Conservation (phyloP, 2,888 invertebrate genomes). For the Aradus depressus region DNA sequence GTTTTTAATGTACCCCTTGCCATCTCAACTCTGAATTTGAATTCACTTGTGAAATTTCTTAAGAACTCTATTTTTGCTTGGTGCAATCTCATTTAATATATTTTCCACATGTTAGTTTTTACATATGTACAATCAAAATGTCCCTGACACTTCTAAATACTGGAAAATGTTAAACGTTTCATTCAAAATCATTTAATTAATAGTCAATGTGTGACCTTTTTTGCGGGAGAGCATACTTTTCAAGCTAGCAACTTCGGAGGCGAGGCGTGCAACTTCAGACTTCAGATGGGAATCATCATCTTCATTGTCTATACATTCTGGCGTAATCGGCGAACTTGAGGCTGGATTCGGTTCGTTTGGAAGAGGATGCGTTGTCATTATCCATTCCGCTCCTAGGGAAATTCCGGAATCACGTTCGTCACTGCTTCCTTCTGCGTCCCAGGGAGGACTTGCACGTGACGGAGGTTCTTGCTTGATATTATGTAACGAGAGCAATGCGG, state of each 20-base stretch:
- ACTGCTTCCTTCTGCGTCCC: constrained; percentile 82
- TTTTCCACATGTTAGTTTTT: too few species aligned
- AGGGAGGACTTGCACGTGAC: constrained; percentile 63
- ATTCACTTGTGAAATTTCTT: too few species aligned
- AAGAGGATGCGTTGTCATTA: constrained; percentile 31
- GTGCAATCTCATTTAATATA: too few species aligned
- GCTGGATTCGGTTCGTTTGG: constrained; percentile 33
- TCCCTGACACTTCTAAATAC: too few species aligned
- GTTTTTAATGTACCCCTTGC: too few species aligned
- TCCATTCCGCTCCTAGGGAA: constrained; percentile 62
- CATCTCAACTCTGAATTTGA: too few species aligned
- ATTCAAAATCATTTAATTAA: constrained; percentile 18
- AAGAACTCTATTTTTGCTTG: too few species aligned
- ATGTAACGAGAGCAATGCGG: constrained; percentile 51
- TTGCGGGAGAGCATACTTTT: constrained; percentile 40
- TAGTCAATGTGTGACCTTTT: constrained; percentile 20
- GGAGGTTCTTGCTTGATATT: constrained; percentile 61
- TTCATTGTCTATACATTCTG: constrained; percentile 27
- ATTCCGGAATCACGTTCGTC: constrained; percentile 86
- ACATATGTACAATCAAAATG: too few species aligned
- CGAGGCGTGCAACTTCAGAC: constrained; percentile 74
- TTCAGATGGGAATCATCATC: constrained; percentile 51
- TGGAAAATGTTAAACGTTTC: too few species aligned
- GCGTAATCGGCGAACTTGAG: constrained; percentile 33
- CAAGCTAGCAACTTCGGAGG: constrained; percentile 81